Conservation (phyloP, 1,140 invertebrate species). For the Trichonephila clavata region DNA sequence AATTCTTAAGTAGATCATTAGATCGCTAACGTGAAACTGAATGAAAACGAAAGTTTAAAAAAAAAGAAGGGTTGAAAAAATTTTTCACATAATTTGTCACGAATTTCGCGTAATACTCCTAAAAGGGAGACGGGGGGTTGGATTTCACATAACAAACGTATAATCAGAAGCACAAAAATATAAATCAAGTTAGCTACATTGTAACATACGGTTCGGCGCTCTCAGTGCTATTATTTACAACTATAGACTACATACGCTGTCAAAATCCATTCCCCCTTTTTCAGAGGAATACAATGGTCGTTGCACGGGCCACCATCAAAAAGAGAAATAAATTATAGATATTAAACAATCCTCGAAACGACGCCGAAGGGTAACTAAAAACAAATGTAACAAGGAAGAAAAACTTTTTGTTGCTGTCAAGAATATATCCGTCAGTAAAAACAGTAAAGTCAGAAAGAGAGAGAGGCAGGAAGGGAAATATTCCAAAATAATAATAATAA, state of each 20-base stretch:
- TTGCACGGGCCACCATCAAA: neutral
- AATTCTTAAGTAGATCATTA: slow-evolving; percentile 24
- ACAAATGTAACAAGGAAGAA: slow-evolving; percentile 54
- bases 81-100: neutral
- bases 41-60: slow-evolving; percentile 1
- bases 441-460: slow-evolving; percentile 30
- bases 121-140: neutral
- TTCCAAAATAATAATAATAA: neutral
- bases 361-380: slow-evolving; percentile 32
- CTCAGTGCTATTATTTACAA: slow-evolving; percentile 34
- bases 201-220: slow-evolving; percentile 33
- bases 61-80: neutral
- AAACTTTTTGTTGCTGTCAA: slow-evolving; percentile 25
- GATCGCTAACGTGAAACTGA: neutral
- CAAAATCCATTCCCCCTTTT: neutral
- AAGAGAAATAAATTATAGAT: slow-evolving; percentile 52
- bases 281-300: slow-evolving; percentile 27
- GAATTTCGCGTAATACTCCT: neutral
- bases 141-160: neutral
- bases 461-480: neutral
- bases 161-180: slow-evolving; percentile 9
- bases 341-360: slow-evolving; percentile 31
- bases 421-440: neutral
- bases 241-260: neutral
- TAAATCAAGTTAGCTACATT: neutral